Conservation (phyloP, 2,888 invertebrate genomes). For the Erpobdella octoculata region DNA sequence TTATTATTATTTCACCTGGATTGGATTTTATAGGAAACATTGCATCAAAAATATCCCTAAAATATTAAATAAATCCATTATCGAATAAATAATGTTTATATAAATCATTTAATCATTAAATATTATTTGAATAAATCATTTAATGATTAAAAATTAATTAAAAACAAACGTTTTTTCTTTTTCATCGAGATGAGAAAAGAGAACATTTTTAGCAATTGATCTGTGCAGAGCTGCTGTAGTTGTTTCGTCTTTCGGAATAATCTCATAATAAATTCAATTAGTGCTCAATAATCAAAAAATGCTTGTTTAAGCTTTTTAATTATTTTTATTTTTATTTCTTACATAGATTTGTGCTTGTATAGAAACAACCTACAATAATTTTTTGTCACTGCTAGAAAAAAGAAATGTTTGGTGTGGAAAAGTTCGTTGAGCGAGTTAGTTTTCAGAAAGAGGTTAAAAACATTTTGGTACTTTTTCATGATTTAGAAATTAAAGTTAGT, state of each 20-base stretch:
- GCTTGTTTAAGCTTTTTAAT: too few relatives aligned
- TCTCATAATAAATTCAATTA: too few relatives aligned
- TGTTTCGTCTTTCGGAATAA: constrained; percentile 98
- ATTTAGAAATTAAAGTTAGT: too few relatives aligned
- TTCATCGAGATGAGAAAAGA: constrained; percentile 95
- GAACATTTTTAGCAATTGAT: constrained; percentile 93
- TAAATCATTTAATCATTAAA: neutral
- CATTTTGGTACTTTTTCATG: too few relatives aligned
- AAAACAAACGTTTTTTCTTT: constrained; percentile 64
- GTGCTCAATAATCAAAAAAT: too few relatives aligned
- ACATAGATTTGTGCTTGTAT: too few relatives aligned
- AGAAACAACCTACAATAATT: too few relatives aligned
- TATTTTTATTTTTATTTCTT: too few relatives aligned
- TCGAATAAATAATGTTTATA: neutral
- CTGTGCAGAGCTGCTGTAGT: constrained; percentile 95
- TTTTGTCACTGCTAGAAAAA: too few relatives aligned
- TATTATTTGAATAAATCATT: neutral
- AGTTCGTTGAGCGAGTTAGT: too few relatives aligned
- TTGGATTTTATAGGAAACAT: constrained; percentile 96
- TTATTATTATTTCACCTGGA: constrained; percentile 88
- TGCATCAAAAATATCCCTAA: constrained; percentile 56
- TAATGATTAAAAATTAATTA: neutral
- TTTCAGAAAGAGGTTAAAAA: too few relatives aligned
- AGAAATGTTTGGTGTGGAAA: too few relatives aligned
- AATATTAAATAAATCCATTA: neutral